Conservation (phyloP, 2,797 vertebrate species). For the Lophotriccus pileatus region DNA sequence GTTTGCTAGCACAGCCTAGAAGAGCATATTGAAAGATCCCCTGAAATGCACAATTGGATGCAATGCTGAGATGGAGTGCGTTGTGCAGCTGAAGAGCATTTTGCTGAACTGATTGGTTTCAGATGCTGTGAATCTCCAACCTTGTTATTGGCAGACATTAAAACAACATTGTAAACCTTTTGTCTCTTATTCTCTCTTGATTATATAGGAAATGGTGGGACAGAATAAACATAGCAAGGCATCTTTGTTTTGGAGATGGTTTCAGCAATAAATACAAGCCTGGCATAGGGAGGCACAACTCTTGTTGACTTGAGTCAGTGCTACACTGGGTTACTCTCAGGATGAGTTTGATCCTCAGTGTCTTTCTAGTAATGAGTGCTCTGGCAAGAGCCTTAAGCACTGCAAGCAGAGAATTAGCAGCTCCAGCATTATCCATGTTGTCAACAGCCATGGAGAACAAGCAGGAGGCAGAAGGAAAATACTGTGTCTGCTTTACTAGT, state of each 20-base stretch:
- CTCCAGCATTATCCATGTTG: neutral
- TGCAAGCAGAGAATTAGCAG: slow-evolving; percentile 10
- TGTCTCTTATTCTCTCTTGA: neutral
- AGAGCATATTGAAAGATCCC: slow-evolving; percentile 55
- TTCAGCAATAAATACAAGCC: neutral
- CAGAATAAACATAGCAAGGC: slow-evolving; percentile 23
- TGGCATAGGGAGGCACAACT: neutral
- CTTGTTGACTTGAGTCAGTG: neutral
- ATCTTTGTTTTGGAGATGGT: neutral
- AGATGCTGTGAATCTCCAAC: slow-evolving; percentile 57
- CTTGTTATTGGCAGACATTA: slow-evolving; percentile 54
- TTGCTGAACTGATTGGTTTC: slow-evolving; percentile 60
- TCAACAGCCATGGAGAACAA: neutral
- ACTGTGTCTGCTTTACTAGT: neutral
- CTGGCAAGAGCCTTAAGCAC: neutral
- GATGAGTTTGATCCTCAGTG: slow-evolving; percentile 21
- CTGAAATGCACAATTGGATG: slow-evolving; percentile 45
- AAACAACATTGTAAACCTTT: slow-evolving; percentile 36
- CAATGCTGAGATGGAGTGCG: slow-evolving; percentile 33
- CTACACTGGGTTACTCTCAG: neutral
- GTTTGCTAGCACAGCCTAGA: slow-evolving; percentile 61
- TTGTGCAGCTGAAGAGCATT: slow-evolving; percentile 60
- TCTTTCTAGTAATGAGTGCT: neutral
- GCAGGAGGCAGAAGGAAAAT: neutral
- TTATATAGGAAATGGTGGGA: neutral